Conservation (phyloP, 2,888 invertebrate genomes). For the Aleiodes testaceus region DNA sequence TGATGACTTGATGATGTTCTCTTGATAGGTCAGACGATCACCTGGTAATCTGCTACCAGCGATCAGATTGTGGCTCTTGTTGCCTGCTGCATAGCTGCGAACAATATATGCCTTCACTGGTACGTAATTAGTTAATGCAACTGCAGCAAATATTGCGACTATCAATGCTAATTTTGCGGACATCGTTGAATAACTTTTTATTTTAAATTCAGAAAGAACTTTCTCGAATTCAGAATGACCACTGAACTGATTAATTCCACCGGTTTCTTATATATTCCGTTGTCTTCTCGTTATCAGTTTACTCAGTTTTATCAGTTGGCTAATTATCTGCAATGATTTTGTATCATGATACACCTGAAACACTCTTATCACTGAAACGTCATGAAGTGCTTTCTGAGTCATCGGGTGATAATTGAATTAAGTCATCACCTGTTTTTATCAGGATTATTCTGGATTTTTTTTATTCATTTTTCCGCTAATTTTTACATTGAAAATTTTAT, state of each 20-base stretch:
- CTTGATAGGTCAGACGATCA: conserved; percentile 45
- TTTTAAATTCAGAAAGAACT: background rate
- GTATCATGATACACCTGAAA: no score
- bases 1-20: conserved; percentile 56
- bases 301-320: conserved; percentile 47
- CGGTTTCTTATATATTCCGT: conserved; percentile 50
- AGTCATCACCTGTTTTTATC: no score
- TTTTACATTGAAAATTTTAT: no score
- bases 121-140: conserved; percentile 19
- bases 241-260: background rate
- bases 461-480: no score
- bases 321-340: conserved; percentile 51
- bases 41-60: conserved; percentile 45
- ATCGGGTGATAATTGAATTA: no score
- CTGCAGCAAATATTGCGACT: conserved; percentile 31
- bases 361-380: no score
- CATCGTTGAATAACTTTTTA: background rate
- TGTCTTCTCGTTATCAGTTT: background rate
- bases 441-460: no score
- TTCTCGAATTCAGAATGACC: no score
- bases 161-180: conserved; percentile 4
- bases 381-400: no score
- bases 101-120: conserved; percentile 5
- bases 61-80: conserved; percentile 47
- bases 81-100: background rate